These are phyloP conservation scores for Tholera decimalis DNA, from an alignment of 2,888 invertebrate genomes.

Conservation along the genomic window DNA sequence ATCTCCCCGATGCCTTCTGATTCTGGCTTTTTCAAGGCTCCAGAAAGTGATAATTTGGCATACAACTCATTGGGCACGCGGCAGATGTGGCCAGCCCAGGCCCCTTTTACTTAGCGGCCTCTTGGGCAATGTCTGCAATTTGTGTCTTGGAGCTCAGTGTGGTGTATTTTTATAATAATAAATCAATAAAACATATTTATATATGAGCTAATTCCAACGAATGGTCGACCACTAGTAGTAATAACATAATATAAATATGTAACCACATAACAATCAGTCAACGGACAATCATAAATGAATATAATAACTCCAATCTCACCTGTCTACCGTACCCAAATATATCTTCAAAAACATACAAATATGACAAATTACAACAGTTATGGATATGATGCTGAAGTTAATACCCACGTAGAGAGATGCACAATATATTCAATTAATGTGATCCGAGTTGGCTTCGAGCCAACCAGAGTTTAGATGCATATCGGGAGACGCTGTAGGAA, in stretches of 20 bases:
- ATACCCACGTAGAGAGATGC: conserved; percentile 41
- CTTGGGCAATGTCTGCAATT: no score
- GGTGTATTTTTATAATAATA: no score
- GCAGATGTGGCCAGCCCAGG: no score
- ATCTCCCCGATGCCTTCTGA: no score
- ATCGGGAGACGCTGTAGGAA: conserved; percentile 68
- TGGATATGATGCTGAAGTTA: conserved; percentile 46
- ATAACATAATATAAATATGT: not conserved
- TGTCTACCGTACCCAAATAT: conserved; percentile 18
- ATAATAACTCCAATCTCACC: conserved; percentile 17
- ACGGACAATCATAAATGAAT: conserved; percentile 15
- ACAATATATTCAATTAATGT: conserved; percentile 63
- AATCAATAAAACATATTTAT: no score
- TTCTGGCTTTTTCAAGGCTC: no score
- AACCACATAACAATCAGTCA: conserved; percentile 22
- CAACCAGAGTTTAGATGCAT: conserved; percentile 63
- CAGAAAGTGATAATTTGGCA: no score
- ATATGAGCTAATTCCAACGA: no score
- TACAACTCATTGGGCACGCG: no score
- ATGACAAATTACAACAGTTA: conserved; percentile 41
- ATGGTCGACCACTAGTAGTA: no score
- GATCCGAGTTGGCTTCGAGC: conserved; percentile 68
- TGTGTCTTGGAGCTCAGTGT: no score
- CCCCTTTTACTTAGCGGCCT: no score
- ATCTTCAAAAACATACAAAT: conserved; percentile 28